Evolutionary conservation across 2,113 vertebrate species (phyloP).

Genomic region (Myocastor coypus): DNA sequence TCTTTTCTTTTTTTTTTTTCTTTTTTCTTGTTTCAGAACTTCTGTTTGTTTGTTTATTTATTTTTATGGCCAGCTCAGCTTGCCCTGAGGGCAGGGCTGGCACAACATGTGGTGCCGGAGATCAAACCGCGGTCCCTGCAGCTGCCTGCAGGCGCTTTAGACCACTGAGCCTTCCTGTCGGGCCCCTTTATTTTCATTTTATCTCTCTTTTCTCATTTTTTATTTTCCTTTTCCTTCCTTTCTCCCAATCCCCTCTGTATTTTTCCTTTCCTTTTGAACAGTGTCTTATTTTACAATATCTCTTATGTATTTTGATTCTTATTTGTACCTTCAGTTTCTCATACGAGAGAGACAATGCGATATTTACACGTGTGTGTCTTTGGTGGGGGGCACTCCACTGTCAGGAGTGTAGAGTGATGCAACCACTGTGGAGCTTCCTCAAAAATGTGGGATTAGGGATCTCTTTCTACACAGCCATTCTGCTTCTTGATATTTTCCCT

Average conservation of each 20-base stretch:
- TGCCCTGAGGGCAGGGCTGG: no score
- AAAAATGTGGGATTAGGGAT: background rate
- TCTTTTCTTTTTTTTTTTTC: no score
- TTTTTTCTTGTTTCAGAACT: no score
- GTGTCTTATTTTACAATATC: background rate
- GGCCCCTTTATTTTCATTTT: background rate
- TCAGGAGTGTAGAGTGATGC: background rate
- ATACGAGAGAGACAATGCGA: background rate
- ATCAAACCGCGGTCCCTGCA: no score
- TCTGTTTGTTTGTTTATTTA: no score
- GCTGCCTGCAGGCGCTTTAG: no score
- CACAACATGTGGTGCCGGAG: no score
- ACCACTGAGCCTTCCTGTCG: no score
- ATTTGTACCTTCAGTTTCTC: background rate
- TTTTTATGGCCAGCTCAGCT: no score
- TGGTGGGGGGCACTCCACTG: background rate
- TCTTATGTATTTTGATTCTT: background rate
- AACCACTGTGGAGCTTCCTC: background rate
- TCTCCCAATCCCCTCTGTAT: background rate
- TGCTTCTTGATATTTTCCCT: background rate
- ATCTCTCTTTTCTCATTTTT: background rate
- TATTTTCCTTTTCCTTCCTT: background rate
- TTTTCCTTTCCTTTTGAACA: background rate
- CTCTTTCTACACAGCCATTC: background rate
- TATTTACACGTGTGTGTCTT: background rate